Conservation (phyloP, 2,113 vertebrate genomes). For the Platichthys stellatus region DNA sequence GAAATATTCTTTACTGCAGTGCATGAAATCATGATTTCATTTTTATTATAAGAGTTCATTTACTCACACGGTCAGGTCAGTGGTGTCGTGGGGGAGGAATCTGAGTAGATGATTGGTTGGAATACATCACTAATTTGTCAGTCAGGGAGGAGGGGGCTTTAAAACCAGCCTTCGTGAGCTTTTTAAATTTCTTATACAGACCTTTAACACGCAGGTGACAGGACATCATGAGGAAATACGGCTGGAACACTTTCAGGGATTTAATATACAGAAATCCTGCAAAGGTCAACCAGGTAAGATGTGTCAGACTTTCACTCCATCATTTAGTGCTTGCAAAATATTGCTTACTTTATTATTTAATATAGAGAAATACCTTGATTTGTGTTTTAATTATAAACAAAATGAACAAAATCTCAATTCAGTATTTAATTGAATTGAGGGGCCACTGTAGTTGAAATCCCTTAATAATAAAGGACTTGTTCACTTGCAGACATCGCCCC, state of each 20-base stretch:
- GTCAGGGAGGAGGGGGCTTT: constrained; percentile 8
- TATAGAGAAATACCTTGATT: no score
- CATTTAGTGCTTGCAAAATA: no score
- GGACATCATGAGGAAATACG: constrained; percentile 76
- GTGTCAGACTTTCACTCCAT: no score
- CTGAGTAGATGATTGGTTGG: constrained; percentile 54
- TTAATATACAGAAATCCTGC: constrained; percentile 68
- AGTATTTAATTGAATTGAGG: no score
- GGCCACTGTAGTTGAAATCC: no score
- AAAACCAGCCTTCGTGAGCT: constrained; percentile 42
- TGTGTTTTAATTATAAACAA: no score
- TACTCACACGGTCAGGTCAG: constrained; percentile 1
- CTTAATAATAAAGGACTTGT: no score
- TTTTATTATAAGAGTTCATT: not conserved
- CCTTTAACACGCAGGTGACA: not conserved
- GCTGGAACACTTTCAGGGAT: constrained; percentile 64
- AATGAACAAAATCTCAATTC: no score
- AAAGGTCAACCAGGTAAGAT: constrained; percentile 67
- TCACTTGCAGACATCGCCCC: no score
- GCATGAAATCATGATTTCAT: constrained; percentile 5
- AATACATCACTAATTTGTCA: constrained; percentile 24
- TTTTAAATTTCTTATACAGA: constrained; percentile 14
- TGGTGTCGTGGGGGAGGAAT: constrained; percentile 14
- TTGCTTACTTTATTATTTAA: no score
- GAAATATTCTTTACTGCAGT: not conserved